Base-by-base conservation (phyloP, 2,113 vertebrate genomes). In the Pelvicachromis taeniatus region DNA sequence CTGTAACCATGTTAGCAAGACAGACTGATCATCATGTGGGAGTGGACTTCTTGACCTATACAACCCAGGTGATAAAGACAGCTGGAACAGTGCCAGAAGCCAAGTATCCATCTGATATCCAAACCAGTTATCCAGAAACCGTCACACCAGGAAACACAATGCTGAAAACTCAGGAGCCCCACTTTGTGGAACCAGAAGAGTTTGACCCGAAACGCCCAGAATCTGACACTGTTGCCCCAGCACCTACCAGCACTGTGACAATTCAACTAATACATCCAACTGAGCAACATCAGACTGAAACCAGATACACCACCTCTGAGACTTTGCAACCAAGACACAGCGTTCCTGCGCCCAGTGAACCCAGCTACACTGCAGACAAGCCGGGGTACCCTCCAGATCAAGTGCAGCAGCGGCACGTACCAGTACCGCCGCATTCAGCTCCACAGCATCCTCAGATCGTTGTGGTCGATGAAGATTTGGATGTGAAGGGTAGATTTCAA, bases 401-500 rank as follows among this genome's bases (percentile, higher is more conserved):
- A 4, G 38, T 40, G 6, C 7, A 80, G 4, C 70, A 75, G 4
- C 48, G 4, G 4, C 83, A 87, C 81, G 26, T 26, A 19, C 81
- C 90, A 7, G 77, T 77, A 42, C 96, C 92, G 0, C 91, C 21
- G 5, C 92, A 91, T 29, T 94, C 96, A 23, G 92, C 91, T 4
- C 95, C 94, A 3, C 92, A 96, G 40, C 95, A 92, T 14, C 95
- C 95, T 0, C 95, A 96, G 88, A 95, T 98, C 26, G 92, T 98
- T n/a, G 96, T 97, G 21, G 93, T 96, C 0, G 94, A 96, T 10
- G 93, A 91, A 26, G 90, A 94, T 2, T 95, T 98, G 5, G 10
- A 94, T 23, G 97, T 98, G 58, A 96, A 98, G 14, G 97, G 98
- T 95, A 88, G 93, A 92, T 38, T 3, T 19, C 9, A 7, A 42